Evolutionary conservation across 2,113 vertebrate genomes (phyloP).

Genomic region (Trochalopteron elliotii): DNA sequence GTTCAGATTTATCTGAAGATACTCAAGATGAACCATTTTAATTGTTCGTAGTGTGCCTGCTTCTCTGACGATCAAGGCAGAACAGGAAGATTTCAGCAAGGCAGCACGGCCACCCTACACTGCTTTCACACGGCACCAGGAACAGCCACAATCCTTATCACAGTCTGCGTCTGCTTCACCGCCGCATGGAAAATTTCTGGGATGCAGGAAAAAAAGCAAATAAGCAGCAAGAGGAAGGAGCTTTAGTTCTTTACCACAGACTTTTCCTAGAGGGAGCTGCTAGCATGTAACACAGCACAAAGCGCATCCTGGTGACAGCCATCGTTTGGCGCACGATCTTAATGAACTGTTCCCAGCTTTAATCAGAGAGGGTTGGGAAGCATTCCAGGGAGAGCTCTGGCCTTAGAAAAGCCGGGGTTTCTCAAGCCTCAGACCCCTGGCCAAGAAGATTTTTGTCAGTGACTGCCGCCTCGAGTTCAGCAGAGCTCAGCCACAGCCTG

Average conservation of each 20-base stretch:
- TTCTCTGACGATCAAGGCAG: neutral
- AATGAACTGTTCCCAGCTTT: neutral
- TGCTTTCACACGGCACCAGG: neutral
- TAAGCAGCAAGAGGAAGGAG: neutral
- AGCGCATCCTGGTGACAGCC: neutral
- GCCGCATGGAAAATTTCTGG: neutral
- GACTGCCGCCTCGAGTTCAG: neutral
- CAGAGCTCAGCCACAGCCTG: neutral
- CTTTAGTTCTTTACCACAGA: neutral
- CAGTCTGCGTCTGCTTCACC: neutral
- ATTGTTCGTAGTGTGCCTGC: neutral
- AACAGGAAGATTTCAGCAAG: neutral
- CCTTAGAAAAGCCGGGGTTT: neutral
- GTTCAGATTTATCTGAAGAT: neutral
- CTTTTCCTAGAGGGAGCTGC: neutral
- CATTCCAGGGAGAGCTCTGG: neutral
- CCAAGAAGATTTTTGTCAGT: neutral
- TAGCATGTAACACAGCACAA: neutral
- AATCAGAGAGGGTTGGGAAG: neutral
- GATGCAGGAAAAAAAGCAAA: neutral
- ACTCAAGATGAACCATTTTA: neutral
- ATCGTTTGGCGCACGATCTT: neutral
- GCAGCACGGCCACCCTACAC: rapidly evolving
- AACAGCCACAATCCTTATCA: neutral
- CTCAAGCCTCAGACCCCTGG: neutral